phyloP scores from a whole-genome alignment of 2,113 vertebrate genomes.

The Oreotrochilus melanogaster region DNA sequence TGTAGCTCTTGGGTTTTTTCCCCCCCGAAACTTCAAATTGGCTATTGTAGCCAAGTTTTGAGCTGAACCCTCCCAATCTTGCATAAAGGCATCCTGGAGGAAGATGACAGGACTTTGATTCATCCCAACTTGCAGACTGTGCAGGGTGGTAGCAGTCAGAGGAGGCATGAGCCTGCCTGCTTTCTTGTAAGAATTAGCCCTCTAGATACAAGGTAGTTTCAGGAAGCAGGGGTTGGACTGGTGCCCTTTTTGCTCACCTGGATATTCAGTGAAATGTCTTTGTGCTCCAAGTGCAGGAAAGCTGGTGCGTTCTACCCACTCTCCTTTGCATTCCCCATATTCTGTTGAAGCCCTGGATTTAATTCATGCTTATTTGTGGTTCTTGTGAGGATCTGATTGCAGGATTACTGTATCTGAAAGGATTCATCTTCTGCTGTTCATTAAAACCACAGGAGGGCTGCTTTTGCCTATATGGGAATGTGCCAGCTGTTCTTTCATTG shows the following conservation, averaged over 20 bases:
- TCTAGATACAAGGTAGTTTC: slow-evolving; percentile 51
- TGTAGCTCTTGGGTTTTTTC: not conserved
- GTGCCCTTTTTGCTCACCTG: slow-evolving; percentile 31
- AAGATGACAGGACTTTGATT: slow-evolving; percentile 48
- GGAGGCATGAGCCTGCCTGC: slow-evolving; percentile 58
- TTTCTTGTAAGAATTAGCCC: slow-evolving; percentile 44
- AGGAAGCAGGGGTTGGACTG: slow-evolving; percentile 37
- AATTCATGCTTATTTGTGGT: not conserved
- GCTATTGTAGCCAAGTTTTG: not conserved
- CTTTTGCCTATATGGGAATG: slow-evolving; percentile 38
- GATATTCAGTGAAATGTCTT: not conserved
- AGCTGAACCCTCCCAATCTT: slow-evolving; percentile 4
- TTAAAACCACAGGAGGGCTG: slow-evolving; percentile 39
- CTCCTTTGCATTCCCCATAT: not conserved
- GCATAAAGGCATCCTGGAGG: slow-evolving; percentile 41
- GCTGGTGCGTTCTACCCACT: not conserved
- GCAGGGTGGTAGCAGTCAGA: slow-evolving; percentile 14
- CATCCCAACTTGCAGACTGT: not conserved
- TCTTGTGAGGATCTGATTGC: slow-evolving; percentile 18
- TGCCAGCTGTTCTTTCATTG: slow-evolving; percentile 39
- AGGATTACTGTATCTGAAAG: slow-evolving; percentile 46
- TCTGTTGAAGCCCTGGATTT: slow-evolving; percentile 31
- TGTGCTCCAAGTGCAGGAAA: not conserved
- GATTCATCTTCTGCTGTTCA: slow-evolving; percentile 47
- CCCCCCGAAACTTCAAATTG: slow-evolving; percentile 10